A percentile compares a stretch with the other conserved stretches of the same genome.
These are phyloP conservation scores for Ormyrus pomaceus DNA, from an alignment of 2,888 invertebrate species.

Conservation along the genomic window DNA sequence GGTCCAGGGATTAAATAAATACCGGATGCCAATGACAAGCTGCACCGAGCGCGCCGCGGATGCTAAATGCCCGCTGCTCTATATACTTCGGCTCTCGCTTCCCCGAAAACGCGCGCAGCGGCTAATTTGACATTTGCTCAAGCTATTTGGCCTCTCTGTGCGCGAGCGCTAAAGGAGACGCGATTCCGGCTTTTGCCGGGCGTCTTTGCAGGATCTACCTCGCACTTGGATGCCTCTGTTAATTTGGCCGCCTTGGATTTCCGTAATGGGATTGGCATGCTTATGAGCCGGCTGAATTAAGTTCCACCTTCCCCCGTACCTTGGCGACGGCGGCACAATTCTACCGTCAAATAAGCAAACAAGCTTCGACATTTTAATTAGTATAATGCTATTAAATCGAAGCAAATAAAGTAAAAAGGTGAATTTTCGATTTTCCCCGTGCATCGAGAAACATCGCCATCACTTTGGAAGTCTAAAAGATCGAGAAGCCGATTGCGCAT, in stretches of 20 bases:
- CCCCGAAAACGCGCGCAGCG: neutral
- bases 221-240: neutral
- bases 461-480: neutral
- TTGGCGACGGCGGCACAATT: no score
- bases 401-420: no score
- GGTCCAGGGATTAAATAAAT: constrained; percentile 53
- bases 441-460: no score
- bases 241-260: neutral
- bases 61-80: constrained; percentile 8
- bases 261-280: no score
- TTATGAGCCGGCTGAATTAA: no score
- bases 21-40: constrained; percentile 25
- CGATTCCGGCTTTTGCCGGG: neutral
- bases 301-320: no score
- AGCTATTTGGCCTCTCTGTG: constrained; percentile 3
- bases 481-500: constrained; percentile 19
- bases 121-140: constrained; percentile 38
- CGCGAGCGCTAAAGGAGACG: neutral
- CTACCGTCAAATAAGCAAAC: no score
- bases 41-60: neutral
- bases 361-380: no score
- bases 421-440: no score
- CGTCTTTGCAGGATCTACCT: neutral
- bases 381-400: no score
- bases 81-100: neutral